Evolutionary conservation across 92 coral and sea anemone species (phyloP).

Genomic region (Actinernus sp.): DNA sequence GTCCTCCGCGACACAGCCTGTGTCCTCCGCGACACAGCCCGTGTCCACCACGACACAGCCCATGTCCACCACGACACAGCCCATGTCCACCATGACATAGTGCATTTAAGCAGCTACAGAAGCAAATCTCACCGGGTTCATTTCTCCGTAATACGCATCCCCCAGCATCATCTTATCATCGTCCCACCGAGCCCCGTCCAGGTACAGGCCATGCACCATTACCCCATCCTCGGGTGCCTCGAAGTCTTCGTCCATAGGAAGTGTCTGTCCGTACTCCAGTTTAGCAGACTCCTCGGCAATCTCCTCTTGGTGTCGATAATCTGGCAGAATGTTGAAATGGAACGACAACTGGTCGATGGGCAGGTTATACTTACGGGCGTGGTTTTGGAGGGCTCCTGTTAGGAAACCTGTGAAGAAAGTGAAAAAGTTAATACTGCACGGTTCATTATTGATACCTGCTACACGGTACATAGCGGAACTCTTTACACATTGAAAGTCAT

Average conservation of each 20-base stretch:
- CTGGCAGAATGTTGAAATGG: conserved; percentile 83
- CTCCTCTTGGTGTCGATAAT: conserved; percentile 94
- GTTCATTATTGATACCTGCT: no score
- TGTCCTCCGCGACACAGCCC: no score
- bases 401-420: conserved; percentile 77
- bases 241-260: conserved; percentile 86
- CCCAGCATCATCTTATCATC: conserved; percentile 92
- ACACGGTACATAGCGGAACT: not conserved
- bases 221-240: conserved; percentile 92
- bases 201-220: conserved; percentile 90
- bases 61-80: no score
- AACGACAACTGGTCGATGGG: conserved; percentile 99
- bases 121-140: conserved; percentile 88
- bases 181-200: conserved; percentile 97
- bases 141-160: conserved; percentile 92
- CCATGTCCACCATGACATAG: not conserved
- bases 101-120: not conserved
- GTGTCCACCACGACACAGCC: no score
- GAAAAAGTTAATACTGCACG: no score
- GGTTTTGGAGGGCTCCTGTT: conserved; percentile 97
- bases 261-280: conserved; percentile 76
- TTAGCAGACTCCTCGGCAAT: conserved; percentile 86
- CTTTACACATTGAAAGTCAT: not conserved
- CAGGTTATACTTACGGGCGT: conserved; percentile 98
- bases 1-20: no score